Evolutionary conservation across 2,797 vertebrate species (phyloP).

Genomic region (Eutrigla gurnardus): DNA sequence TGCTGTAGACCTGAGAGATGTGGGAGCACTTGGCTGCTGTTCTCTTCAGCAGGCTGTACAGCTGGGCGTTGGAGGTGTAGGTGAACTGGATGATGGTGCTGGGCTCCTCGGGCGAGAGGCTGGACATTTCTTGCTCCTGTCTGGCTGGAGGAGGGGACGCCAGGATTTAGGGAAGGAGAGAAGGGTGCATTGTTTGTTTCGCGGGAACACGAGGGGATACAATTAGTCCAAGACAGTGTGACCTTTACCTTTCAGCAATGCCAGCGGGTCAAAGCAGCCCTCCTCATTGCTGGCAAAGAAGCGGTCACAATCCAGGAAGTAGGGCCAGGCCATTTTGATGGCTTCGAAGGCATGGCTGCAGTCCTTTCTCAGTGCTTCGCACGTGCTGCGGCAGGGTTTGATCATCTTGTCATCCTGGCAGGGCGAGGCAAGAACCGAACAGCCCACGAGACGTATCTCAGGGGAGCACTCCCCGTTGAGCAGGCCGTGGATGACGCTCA

Average conservation of each 20-base stretch:
- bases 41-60: slow-evolving; percentile 90
- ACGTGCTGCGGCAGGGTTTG: slow-evolving; percentile 91
- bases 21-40: slow-evolving; percentile 90
- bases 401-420: slow-evolving; percentile 83
- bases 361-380: slow-evolving; percentile 87
- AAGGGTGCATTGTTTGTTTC: slow-evolving; percentile 1
- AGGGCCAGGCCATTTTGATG: slow-evolving; percentile 98
- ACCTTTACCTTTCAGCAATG: slow-evolving; percentile 86
- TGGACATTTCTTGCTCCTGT: slow-evolving; percentile 77
- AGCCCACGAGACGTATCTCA: slow-evolving; percentile 93
- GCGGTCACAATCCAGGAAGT: slow-evolving; percentile 94
- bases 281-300: slow-evolving; percentile 91
- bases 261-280: slow-evolving; percentile 92
- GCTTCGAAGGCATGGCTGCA: slow-evolving; percentile 91
- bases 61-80: slow-evolving; percentile 91
- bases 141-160: slow-evolving; percentile 72
- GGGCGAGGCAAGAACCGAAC: slow-evolving; percentile 91
- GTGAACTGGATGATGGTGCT: slow-evolving; percentile 90
- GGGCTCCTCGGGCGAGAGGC: slow-evolving; percentile 81
- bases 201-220: not conserved
- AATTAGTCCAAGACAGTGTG: not conserved
- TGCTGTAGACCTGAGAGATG: slow-evolving; percentile 92
- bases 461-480: slow-evolving; percentile 95
- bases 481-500: slow-evolving; percentile 91
- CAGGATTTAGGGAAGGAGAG: not conserved